These are phyloP conservation scores for Cynopterus brachyotis DNA, from an alignment of 2,113 vertebrate species.

Conservation along the genomic window DNA sequence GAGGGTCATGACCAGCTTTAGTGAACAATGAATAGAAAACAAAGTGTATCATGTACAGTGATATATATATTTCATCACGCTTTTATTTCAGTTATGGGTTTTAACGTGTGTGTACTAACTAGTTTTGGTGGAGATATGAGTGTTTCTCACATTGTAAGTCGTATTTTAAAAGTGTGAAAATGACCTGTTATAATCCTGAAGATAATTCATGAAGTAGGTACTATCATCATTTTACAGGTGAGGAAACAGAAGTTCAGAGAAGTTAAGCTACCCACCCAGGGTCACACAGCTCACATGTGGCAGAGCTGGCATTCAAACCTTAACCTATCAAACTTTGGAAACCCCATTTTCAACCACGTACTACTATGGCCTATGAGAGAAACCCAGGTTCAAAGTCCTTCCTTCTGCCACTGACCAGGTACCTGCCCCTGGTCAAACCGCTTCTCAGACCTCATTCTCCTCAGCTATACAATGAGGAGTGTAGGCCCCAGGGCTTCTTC, in stretches of 20 bases:
- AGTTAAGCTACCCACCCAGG: background rate
- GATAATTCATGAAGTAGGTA: background rate
- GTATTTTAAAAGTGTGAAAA: background rate
- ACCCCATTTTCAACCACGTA: accelerated
- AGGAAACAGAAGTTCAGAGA: background rate
- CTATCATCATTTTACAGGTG: background rate
- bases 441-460: background rate
- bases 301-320: background rate
- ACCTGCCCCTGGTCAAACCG: background rate
- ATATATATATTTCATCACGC: background rate
- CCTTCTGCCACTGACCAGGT: background rate
- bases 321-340: background rate
- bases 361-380: background rate
- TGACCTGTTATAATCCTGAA: background rate
- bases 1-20: background rate
- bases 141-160: background rate
- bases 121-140: background rate
- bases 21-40: background rate
- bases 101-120: background rate
- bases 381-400: background rate
- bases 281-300: background rate
- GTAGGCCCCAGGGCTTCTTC: background rate
- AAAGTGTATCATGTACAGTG: background rate
- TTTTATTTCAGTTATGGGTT: background rate
- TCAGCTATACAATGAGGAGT: background rate